Conservation (phyloP, 1,140 invertebrate genomes). For the Anastrepha obliqua region DNA sequence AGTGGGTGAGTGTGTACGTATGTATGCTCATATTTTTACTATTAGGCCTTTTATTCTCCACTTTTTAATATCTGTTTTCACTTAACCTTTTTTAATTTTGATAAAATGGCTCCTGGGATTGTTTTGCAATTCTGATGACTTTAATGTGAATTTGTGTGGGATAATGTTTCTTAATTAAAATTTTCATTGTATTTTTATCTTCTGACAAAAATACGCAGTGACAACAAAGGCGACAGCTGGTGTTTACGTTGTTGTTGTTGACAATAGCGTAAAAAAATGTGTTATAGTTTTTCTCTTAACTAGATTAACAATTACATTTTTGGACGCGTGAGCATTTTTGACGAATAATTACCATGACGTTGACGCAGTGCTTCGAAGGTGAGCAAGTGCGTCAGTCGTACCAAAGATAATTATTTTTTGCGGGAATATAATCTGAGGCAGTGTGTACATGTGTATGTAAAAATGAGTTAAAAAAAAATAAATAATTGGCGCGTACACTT, state of each 20-base stretch:
- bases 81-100: not conserved
- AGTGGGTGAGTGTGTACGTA: too few species aligned
- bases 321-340: too few species aligned
- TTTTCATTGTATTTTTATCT: not conserved
- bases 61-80: too few species aligned
- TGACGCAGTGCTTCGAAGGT: not conserved
- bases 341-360: not conserved
- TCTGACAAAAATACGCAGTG: not conserved
- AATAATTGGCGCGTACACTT: too few species aligned
- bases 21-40: too few species aligned
- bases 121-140: not conserved
- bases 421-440: too few species aligned
- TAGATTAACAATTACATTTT: too few species aligned
- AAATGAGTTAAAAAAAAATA: too few species aligned
- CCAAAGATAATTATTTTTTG: too few species aligned
- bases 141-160: too few species aligned
- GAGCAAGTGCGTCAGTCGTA: not conserved
- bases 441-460: too few species aligned
- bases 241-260: not conserved
- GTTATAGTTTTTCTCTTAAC: not conserved
- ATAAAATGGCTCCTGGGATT: not conserved
- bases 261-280: not conserved
- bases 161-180: not conserved
- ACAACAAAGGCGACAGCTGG: not conserved
- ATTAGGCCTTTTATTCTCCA: too few species aligned